Evolutionary conservation across 2,888 invertebrate genomes (phyloP).

Genomic region (Platerodrilus igneus): DNA sequence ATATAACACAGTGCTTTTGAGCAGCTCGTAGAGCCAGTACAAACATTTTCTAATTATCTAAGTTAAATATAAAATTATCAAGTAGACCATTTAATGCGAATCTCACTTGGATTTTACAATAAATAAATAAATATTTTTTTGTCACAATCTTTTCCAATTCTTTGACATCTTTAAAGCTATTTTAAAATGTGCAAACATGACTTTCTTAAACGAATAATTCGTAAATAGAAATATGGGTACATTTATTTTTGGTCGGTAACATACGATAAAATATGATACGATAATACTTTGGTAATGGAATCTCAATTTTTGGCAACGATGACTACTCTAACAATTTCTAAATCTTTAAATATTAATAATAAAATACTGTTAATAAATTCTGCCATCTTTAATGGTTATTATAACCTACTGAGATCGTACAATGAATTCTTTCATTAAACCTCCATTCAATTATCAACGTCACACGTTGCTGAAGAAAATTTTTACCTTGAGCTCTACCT

Average conservation of each 20-base stretch:
- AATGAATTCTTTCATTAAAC: too few species aligned
- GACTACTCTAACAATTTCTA: constrained; percentile 31
- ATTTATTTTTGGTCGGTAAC: constrained; percentile 33
- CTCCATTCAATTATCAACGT: too few species aligned
- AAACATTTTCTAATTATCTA: constrained; percentile 19
- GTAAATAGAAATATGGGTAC: constrained; percentile 15
- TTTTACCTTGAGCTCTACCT: constrained; percentile 45
- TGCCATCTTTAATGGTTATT: constrained; percentile 44
- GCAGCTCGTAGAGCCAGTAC: constrained; percentile 24
- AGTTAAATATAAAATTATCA: constrained; percentile 28
- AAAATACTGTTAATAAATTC: constrained; percentile 36
- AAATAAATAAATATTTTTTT: constrained; percentile 30
- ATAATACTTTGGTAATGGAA: constrained; percentile 42
- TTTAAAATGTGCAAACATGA: constrained; percentile 16
- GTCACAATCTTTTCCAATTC: constrained; percentile 10
- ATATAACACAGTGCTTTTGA: constrained; percentile 28
- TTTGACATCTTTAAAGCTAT: constrained; percentile 23
- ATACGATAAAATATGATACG: constrained; percentile 30
- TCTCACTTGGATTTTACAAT: constrained; percentile 29
- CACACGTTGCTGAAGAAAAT: constrained; percentile 25
- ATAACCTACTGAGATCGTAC: constrained; percentile 39
- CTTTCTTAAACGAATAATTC: constrained; percentile 14
- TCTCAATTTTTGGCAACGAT: constrained; percentile 40
- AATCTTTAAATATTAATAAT: constrained; percentile 14
- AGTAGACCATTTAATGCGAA: constrained; percentile 29